Conservation (phyloP, 2,113 vertebrate genomes). For the Scalopus aquaticus region DNA sequence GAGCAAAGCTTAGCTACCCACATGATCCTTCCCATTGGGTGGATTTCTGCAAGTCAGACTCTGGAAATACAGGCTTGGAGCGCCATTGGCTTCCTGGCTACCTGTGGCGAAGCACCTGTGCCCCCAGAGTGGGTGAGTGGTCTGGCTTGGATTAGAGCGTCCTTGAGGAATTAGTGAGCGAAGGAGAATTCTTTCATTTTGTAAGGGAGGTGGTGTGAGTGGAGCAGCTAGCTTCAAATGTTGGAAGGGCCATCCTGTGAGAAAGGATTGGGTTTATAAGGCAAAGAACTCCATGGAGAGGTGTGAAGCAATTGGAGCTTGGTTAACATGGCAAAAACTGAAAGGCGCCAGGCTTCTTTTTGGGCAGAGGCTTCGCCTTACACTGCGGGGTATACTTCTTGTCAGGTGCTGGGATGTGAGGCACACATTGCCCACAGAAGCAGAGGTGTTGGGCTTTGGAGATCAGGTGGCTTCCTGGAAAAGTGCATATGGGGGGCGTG, state of each 20-base stretch:
- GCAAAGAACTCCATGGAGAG: background rate
- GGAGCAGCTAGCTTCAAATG: background rate
- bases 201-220: background rate
- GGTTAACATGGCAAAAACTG: background rate
- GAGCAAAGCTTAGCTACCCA: background rate
- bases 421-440: accelerated
- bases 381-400: background rate
- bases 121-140: background rate
- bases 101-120: background rate
- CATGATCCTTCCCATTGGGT: background rate
- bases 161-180: background rate
- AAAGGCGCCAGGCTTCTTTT: background rate
- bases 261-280: background rate
- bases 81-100: background rate
- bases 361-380: background rate
- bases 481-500: background rate
- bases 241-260: background rate
- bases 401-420: background rate
- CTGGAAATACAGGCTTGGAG: background rate
- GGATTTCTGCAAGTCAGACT: background rate
- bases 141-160: background rate
- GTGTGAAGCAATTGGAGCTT: background rate
- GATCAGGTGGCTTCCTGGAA: background rate
- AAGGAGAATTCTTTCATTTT: background rate
- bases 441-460: background rate